Evolutionary conservation across 2,113 vertebrate species (phyloP), one percentile per base, ranked within the genome.

Genomic region (Megaleporinus macrocephalus): DNA sequence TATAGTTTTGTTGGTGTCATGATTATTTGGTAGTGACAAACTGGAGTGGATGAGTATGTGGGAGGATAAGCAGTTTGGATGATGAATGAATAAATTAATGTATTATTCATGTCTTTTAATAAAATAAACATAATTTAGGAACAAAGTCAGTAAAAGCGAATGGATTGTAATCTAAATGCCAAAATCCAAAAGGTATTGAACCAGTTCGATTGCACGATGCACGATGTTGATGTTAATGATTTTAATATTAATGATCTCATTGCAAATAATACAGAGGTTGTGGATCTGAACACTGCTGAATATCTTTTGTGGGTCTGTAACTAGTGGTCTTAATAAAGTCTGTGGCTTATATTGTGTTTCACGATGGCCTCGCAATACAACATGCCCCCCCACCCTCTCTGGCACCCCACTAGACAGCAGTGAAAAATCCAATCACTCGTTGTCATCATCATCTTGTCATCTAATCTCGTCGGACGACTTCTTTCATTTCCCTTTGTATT

Each of bases 401-500:
- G 55, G 57, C 55, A 66, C 53, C 49, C 49, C 49, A 51, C 49
- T 85, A 79, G 73, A 85, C 83, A 77, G 79, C 68, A 49, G 26
- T 83, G 73, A 69, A 73, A 89, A 87, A 88, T 85, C 68, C 76
- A 85, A 65, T 87, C 73, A 76, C 78, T 85, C 88, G 78, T 36
- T 36, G 36, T 90, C 82, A 85, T 69, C 53, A 68, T 81, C 80
- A 75, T 87, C 75, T 82, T 88, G 83, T 90, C 87, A 87, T 86
- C 79, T 85, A 79, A 84, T 86, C 83, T 87, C 79, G 68, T 79
- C 51, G 15, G 44, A 55, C 30, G 76, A 82, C 49, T 84, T 81
- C 76, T 89, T 75, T 89, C 73, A 87, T 87, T 90, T 88, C 84
- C 85, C 70, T 82, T 68, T 80, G 73, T 78, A 63, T 87, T 76